A percentile compares a stretch with the other conserved stretches of the same genome.
Evolutionary conservation across 1,140 invertebrate genomes (phyloP).

Genomic region (Bemisia tabaci): DNA sequence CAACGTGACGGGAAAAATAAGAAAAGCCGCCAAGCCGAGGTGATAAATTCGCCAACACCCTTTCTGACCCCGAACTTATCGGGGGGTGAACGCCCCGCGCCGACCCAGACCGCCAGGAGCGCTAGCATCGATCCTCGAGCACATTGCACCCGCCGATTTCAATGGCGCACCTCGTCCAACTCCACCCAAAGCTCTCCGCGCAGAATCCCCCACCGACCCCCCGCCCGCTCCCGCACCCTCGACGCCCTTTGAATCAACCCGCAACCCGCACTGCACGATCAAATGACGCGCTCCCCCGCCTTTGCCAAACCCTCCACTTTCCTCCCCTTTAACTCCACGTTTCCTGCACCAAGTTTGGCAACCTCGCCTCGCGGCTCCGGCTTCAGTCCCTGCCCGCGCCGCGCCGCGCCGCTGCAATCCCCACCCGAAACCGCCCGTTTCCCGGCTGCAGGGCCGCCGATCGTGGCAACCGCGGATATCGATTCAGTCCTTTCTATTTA

Average conservation of each 20-base stretch:
- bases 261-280: background rate
- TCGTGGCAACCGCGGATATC: background rate
- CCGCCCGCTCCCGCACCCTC: background rate
- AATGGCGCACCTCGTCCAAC: background rate
- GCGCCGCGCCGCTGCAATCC: background rate
- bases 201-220: background rate
- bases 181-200: background rate
- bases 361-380: background rate
- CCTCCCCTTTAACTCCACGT: no score
- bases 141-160: background rate
- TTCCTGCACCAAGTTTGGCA: no score
- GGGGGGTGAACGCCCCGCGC: background rate
- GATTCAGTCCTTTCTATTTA: background rate
- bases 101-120: background rate
- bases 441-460: no score
- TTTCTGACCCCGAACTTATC: background rate
- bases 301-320: no score
- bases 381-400: background rate
- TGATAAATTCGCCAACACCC: background rate
- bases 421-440: background rate
- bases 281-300: no score
- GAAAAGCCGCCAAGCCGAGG: background rate
- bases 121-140: background rate
- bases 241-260: background rate
- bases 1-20: background rate